These are phyloP conservation scores for Turdus rufiventris DNA, from an alignment of 2,113 vertebrate species.

Conservation along the genomic window DNA sequence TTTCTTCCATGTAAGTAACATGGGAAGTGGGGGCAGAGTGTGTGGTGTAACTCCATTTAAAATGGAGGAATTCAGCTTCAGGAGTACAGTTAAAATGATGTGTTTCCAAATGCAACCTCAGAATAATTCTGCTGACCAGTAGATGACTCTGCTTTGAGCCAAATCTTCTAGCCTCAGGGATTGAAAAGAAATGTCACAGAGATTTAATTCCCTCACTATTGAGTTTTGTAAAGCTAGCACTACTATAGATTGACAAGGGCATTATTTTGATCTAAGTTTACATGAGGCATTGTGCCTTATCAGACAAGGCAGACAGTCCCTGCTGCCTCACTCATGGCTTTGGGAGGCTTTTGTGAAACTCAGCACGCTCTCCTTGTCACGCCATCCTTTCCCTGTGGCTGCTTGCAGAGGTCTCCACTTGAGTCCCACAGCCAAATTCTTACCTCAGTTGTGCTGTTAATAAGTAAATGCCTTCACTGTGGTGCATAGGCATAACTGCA, in stretches of 20 bases:
- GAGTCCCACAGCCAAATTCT: background rate
- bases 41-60: background rate
- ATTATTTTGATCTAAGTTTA: background rate
- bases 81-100: accelerated
- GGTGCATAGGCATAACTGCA: background rate
- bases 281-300: background rate
- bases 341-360: background rate
- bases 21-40: background rate
- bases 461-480: background rate
- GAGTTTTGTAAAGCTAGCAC: background rate
- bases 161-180: background rate
- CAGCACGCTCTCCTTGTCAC: accelerated
- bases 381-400: accelerated
- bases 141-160: background rate
- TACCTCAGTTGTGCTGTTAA: background rate
- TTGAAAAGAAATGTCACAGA: background rate
- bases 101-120: background rate
- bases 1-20: background rate
- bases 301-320: background rate
- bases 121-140: background rate
- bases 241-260: background rate
- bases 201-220: background rate
- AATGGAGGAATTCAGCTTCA: background rate
- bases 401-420: background rate
- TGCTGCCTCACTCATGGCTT: accelerated